Conservation (phyloP, 1,140 invertebrate species). For the Zaprionus vittiger region DNA sequence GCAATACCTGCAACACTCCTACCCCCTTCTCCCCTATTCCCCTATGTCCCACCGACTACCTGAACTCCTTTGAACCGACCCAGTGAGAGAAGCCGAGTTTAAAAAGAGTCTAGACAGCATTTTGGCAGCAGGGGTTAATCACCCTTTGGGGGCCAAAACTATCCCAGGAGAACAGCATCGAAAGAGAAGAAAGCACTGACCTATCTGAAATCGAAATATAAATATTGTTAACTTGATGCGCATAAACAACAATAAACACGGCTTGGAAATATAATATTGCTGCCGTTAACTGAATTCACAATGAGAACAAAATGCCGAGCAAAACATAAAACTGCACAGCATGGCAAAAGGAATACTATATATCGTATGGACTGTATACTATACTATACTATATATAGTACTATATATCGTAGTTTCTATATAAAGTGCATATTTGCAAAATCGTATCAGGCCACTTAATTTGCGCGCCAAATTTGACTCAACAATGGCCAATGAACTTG, state of each 20-base stretch:
- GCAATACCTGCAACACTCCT: conserved; percentile 16
- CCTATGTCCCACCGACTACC: too few relatives aligned
- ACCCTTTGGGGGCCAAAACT: conserved; percentile 16
- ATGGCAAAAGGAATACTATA: neutral
- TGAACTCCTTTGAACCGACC: conserved; percentile 54
- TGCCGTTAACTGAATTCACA: conserved; percentile 27
- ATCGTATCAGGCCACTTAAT: conserved; percentile 33
- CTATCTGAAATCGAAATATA: conserved; percentile 67
- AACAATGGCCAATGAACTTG: conserved; percentile 69
- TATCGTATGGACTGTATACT: neutral
- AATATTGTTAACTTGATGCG: conserved; percentile 56
- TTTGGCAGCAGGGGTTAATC: conserved; percentile 19
- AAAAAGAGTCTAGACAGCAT: conserved; percentile 24
- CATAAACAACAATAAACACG: conserved; percentile 42
- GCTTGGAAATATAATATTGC: conserved; percentile 39
- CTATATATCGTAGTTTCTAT: neutral
- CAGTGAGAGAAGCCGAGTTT: conserved; percentile 15
- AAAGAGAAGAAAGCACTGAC: conserved; percentile 60
- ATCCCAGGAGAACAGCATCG: conserved; percentile 22
- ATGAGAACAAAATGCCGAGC: conserved; percentile 20
- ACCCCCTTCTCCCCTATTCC: neutral
- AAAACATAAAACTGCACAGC: conserved; percentile 20
- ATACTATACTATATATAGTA: conserved; percentile 7
- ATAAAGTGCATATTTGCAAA: conserved; percentile 2
- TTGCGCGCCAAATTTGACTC: conserved; percentile 72